Percentiles rank a stretch among this genome's conserved stretches.
These are phyloP conservation scores for Perizoma affinitatum DNA, from an alignment of 2,888 invertebrate genomes.

Conservation along the genomic window DNA sequence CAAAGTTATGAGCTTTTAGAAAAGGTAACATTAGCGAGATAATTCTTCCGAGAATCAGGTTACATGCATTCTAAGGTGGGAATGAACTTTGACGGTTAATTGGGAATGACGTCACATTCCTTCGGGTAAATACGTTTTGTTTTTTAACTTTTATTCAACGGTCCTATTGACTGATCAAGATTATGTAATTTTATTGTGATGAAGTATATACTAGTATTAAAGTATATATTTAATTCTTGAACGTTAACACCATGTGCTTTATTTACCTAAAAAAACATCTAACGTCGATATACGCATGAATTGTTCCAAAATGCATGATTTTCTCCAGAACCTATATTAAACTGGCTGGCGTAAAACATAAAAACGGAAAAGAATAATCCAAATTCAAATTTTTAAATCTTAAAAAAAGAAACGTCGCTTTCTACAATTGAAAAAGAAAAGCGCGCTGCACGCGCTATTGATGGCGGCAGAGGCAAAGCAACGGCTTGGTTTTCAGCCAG, in stretches of 20 bases:
- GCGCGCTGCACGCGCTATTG: slow-evolving; percentile 61
- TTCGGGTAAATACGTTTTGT: slow-evolving; percentile 55
- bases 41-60: slow-evolving; percentile 65
- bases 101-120: slow-evolving; percentile 53
- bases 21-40: slow-evolving; percentile 68
- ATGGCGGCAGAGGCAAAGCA: slow-evolving; percentile 71
- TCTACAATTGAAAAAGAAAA: slow-evolving; percentile 57
- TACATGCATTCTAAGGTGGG: slow-evolving; percentile 55
- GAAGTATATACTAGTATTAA: no score
- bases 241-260: no score
- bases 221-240: no score
- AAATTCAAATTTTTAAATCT: slow-evolving; percentile 13
- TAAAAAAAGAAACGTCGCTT: slow-evolving; percentile 21
- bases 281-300: no score
- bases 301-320: no score
- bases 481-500: slow-evolving; percentile 67
- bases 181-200: neutral
- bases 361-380: slow-evolving; percentile 1
- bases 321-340: neutral
- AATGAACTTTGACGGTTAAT: slow-evolving; percentile 66
- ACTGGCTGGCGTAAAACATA: neutral
- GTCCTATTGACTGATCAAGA: slow-evolving; percentile 37
- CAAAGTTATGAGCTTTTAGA: slow-evolving; percentile 57
- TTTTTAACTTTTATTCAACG: slow-evolving; percentile 45
- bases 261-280: no score